Percentiles rank a stretch among this genome's conserved stretches.
phyloP scores from a whole-genome alignment of 2,888 invertebrate genomes.

The Xanthia icteritia region DNA sequence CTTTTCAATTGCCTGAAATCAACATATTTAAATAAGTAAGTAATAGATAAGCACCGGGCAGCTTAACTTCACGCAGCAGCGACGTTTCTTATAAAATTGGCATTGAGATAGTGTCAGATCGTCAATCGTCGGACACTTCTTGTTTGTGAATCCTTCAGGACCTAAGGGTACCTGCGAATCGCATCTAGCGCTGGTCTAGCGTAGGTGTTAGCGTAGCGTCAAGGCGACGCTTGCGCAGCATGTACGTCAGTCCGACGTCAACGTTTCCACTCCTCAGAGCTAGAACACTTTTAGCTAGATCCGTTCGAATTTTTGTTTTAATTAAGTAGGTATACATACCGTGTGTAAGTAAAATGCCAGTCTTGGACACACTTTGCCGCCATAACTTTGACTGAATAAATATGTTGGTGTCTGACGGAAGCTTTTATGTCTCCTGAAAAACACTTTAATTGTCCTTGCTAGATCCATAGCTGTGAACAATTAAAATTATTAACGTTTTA shows the following conservation, averaged over 20 bases:
- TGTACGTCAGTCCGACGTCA: neutral
- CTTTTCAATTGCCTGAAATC: conserved; percentile 82
- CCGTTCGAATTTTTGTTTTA: neutral
- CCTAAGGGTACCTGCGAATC: neutral
- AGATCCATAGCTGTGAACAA: conserved; percentile 92
- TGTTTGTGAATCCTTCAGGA: conserved; percentile 7
- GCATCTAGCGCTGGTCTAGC: neutral
- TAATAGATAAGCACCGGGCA: neutral
- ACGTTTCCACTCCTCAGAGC: neutral
- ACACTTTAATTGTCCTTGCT: conserved; percentile 92
- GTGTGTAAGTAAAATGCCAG: conserved; percentile 82
- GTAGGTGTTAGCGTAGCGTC: neutral
- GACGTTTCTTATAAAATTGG: neutral
- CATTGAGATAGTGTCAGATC: neutral
- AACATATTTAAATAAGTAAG: neutral
- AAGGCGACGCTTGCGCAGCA: neutral
- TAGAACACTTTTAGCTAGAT: neutral
- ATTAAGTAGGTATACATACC: conserved; percentile 69
- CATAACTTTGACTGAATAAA: conserved; percentile 97
- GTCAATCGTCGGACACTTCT: neutral
- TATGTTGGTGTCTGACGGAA: conserved; percentile 94
- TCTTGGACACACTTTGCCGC: conserved; percentile 95
- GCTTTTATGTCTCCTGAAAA: conserved; percentile 92
- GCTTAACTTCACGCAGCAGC: neutral
- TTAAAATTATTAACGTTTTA: conserved; percentile 12